phyloP scores from a whole-genome alignment of 2,888 invertebrate genomes.

The Caenorhabditis sp. region DNA sequence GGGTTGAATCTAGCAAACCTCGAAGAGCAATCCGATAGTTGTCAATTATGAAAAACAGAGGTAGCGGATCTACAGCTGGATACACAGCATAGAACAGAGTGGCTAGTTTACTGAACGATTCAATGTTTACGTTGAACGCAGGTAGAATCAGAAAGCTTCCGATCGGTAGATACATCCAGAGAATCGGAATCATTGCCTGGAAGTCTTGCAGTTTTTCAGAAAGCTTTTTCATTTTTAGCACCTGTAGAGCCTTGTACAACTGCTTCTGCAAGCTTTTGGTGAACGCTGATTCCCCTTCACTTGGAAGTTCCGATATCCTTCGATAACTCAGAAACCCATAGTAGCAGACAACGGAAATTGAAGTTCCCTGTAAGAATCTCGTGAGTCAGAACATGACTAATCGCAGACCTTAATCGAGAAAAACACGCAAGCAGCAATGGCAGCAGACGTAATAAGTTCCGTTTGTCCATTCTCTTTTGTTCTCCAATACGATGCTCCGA shows the following conservation, averaged over 20 bases:
- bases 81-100: slow-evolving; percentile 20
- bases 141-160: slow-evolving; percentile 14
- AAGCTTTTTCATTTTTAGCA: background rate
- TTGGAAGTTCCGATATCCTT: background rate
- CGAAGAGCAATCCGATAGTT: slow-evolving; percentile 8
- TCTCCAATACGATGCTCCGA: slow-evolving; percentile 9
- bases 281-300: slow-evolving; percentile 23
- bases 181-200: slow-evolving; percentile 14
- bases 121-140: slow-evolving; percentile 17
- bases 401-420: background rate
- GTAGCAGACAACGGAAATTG: slow-evolving; percentile 13
- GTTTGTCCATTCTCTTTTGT: background rate
- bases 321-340: slow-evolving; percentile 19
- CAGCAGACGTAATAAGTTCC: slow-evolving; percentile 3
- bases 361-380: background rate
- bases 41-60: slow-evolving; percentile 14
- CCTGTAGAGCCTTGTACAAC: slow-evolving; percentile 1
- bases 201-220: background rate
- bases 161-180: slow-evolving; percentile 16
- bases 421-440: slow-evolving; percentile 3
- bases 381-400: background rate
- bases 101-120: slow-evolving; percentile 17
- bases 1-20: background rate
- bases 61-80: slow-evolving; percentile 13
- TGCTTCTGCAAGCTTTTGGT: slow-evolving; percentile 13